Conservation (phyloP, 2,113 vertebrate genomes). For the Cyrtonyx montezumae region DNA sequence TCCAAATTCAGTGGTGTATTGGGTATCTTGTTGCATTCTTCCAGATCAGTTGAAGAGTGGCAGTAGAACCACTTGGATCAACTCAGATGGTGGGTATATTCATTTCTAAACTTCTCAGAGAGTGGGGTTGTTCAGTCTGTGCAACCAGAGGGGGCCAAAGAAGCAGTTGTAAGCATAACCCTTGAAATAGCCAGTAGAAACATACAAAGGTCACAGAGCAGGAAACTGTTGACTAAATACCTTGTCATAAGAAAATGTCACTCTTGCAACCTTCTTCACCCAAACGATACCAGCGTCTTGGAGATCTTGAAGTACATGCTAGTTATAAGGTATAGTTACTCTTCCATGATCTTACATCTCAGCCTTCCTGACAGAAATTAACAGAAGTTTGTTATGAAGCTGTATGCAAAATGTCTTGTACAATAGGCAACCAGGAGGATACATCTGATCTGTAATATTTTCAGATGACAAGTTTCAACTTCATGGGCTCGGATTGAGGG, state of each 20-base stretch:
- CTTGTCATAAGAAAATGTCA: background rate
- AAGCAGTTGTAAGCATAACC: background rate
- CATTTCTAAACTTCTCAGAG: background rate
- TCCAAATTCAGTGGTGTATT: background rate
- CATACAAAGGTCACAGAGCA: background rate
- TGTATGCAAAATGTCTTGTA: background rate
- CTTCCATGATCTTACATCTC: background rate
- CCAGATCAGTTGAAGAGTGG: background rate
- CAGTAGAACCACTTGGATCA: background rate
- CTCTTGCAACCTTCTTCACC: background rate
- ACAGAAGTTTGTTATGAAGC: background rate
- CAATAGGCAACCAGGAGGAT: background rate
- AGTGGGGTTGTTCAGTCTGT: background rate
- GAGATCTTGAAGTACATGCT: background rate
- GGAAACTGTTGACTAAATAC: background rate
- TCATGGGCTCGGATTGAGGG: background rate
- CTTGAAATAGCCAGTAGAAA: background rate
- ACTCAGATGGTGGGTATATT: background rate
- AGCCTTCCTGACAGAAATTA: background rate
- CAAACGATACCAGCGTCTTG: background rate
- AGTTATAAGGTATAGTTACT: background rate
- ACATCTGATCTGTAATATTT: constrained; percentile 8
- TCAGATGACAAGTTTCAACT: background rate
- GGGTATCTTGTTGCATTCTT: background rate
- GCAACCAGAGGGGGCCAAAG: background rate